phyloP scores from a whole-genome alignment of 1,140 invertebrate genomes.

The Philotrypesis tridentata region DNA sequence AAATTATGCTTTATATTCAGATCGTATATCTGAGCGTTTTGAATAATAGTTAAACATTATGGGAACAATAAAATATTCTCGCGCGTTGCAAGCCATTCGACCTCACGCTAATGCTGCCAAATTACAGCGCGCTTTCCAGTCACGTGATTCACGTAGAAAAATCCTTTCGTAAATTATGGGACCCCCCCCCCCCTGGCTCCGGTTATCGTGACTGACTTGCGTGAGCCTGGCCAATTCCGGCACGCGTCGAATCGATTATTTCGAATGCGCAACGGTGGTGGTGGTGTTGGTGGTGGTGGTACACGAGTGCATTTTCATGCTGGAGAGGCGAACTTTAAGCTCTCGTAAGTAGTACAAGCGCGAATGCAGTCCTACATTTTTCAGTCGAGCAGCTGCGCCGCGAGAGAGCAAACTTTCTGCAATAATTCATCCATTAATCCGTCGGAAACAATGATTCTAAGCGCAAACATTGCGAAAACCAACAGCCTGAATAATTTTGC shows the following conservation, averaged over 20 bases:
- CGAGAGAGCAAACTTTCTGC: background rate
- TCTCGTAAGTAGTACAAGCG: background rate
- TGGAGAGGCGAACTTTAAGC: background rate
- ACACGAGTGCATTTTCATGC: background rate
- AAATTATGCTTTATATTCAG: too few species aligned
- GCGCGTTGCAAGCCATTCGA: too few species aligned
- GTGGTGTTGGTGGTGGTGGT: too few species aligned
- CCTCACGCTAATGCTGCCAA: too few species aligned
- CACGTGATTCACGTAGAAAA: background rate
- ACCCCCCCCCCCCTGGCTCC: too few species aligned
- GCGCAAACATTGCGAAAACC: background rate
- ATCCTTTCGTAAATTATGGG: conserved; percentile 23
- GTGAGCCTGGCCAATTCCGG: background rate
- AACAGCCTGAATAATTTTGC: background rate
- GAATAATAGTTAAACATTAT: too few species aligned
- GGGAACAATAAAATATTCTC: too few species aligned
- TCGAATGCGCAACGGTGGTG: too few species aligned
- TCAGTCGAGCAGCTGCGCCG: background rate
- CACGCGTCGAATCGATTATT: background rate
- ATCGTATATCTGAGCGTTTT: too few species aligned
- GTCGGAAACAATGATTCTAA: background rate
- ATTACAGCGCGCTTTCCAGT: background rate
- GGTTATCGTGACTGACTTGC: background rate
- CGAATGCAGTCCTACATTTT: too few species aligned
- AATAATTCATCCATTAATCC: background rate